Evolutionary conservation across 2,113 vertebrate genomes (phyloP).

Genomic region (Tenebrosternarchus preto): DNA sequence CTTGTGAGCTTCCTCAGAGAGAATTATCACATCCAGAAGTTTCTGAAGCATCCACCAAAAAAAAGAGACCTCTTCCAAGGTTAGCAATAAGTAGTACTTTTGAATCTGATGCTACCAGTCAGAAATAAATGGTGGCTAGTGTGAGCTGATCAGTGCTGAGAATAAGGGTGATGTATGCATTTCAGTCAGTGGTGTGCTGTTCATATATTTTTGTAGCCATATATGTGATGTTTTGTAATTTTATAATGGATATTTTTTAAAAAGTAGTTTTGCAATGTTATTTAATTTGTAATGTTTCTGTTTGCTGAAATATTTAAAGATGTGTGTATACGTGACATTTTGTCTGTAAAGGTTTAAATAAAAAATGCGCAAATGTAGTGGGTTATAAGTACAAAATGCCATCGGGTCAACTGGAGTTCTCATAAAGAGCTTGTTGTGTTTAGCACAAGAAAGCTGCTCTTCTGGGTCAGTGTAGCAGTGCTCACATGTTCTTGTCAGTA

Average conservation of each 20-base stretch:
- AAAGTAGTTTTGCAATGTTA: neutral
- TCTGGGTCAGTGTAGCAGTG: too few species aligned
- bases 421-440: too few species aligned
- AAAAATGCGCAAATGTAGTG: slow-evolving; percentile 1
- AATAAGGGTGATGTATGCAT: slow-evolving; percentile 6
- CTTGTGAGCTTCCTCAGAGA: slow-evolving; percentile 57
- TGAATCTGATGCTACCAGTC: slow-evolving; percentile 64
- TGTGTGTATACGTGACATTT: neutral
- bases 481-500: too few species aligned
- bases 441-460: too few species aligned
- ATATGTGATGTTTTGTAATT: slow-evolving; percentile 37
- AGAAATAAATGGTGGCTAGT: neutral
- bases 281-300: neutral
- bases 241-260: slow-evolving; percentile 40
- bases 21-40: slow-evolving; percentile 64
- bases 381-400: neutral
- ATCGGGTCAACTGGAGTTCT: too few species aligned
- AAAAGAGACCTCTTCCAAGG: slow-evolving; percentile 69
- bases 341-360: neutral
- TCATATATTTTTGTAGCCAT: slow-evolving; percentile 31
- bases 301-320: neutral
- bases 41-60: slow-evolving; percentile 55
- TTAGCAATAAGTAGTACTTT: slow-evolving; percentile 73
- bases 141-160: slow-evolving; percentile 2
- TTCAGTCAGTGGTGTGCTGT: neutral